Evolutionary conservation across 2,888 invertebrate species (phyloP).

Genomic region (Sarcophaga rosellei): DNA sequence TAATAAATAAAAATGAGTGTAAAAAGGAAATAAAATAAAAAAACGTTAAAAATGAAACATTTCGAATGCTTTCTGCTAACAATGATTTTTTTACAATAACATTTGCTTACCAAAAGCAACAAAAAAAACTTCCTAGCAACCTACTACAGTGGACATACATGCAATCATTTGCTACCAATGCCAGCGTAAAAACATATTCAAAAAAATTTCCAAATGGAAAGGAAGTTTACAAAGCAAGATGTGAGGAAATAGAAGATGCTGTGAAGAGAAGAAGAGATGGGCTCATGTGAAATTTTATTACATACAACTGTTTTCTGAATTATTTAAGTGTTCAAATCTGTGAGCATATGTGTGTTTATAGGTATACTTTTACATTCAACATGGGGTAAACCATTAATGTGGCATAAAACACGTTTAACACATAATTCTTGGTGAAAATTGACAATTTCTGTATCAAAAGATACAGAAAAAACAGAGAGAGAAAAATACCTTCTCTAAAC

Average conservation of each 20-base stretch:
- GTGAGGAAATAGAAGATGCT: slow-evolving; percentile 6
- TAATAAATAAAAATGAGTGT: slow-evolving; percentile 1
- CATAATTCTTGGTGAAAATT: slow-evolving; percentile 71
- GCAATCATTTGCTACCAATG: slow-evolving; percentile 25
- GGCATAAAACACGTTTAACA: slow-evolving; percentile 72
- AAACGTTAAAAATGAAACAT: slow-evolving; percentile 25
- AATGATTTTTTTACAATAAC: neutral
- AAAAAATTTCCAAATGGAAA: neutral
- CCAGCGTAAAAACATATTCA: neutral
- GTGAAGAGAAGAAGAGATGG: neutral
- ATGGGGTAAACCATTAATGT: slow-evolving; percentile 69
- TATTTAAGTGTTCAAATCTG: neutral
- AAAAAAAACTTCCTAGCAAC: slow-evolving; percentile 24
- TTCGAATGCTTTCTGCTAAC: slow-evolving; percentile 8
- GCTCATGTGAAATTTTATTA: slow-evolving; percentile 32
- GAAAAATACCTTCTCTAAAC: slow-evolving; percentile 44
- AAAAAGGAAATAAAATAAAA: neutral
- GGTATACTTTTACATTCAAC: slow-evolving; percentile 53
- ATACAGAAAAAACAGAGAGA: slow-evolving; percentile 66
- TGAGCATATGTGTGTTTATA: neutral
- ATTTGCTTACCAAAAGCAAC: slow-evolving; percentile 16
- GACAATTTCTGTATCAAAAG: slow-evolving; percentile 56
- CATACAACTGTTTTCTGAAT: slow-evolving; percentile 36
- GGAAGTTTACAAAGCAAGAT: neutral
- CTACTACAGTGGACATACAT: slow-evolving; percentile 22